phyloP scores from a whole-genome alignment of 2,797 vertebrate species.

The Arnoldichthys spilopterus region DNA sequence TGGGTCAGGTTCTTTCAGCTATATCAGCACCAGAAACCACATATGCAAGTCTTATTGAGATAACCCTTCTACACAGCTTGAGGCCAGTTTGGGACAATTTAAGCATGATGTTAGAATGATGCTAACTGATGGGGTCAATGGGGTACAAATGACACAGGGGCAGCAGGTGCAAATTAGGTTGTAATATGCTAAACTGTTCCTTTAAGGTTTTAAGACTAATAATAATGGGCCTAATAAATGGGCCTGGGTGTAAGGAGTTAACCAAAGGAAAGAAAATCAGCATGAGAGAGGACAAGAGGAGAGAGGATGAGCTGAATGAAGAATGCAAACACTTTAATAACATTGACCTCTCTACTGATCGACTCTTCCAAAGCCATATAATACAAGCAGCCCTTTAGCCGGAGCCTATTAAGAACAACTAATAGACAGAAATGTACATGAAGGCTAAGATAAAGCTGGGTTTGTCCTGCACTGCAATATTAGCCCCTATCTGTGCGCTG shows the following conservation, averaged over 20 bases:
- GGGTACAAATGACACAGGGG: background rate
- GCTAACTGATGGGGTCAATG: no score
- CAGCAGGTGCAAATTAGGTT: background rate
- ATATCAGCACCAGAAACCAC: background rate
- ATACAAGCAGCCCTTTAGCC: slow-evolving; percentile 37
- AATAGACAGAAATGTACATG: slow-evolving; percentile 35
- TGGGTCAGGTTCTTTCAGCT: background rate
- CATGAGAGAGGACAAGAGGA: no score
- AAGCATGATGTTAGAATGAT: no score
- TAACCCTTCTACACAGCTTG: background rate
- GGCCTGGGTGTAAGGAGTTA: background rate
- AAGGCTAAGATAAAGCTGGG: slow-evolving; percentile 30
- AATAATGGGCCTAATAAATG: background rate
- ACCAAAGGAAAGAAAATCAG: background rate
- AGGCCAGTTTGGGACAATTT: no score
- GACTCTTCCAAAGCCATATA: background rate
- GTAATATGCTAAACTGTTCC: background rate
- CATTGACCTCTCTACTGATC: background rate
- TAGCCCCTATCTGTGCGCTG: slow-evolving; percentile 43
- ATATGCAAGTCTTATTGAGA: background rate
- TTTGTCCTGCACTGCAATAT: slow-evolving; percentile 23
- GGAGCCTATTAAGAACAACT: slow-evolving; percentile 34
- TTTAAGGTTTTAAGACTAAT: background rate
- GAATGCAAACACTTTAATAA: background rate
- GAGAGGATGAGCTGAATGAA: background rate